Evolutionary conservation across 2,888 invertebrate species (phyloP).

Genomic region (Aphodius granarius): DNA sequence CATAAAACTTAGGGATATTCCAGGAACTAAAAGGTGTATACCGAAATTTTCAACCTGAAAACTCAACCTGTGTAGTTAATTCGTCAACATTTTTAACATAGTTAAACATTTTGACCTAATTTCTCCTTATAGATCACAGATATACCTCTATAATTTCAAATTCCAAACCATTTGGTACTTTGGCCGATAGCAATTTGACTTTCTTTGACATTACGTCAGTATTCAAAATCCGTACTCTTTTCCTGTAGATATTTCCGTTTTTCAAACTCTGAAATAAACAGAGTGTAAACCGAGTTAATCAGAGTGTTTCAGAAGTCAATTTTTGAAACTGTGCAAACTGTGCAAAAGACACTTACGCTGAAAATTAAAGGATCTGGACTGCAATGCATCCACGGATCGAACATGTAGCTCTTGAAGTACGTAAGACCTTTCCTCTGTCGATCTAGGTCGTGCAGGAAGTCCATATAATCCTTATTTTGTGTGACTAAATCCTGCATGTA

Average conservation of each 20-base stretch:
- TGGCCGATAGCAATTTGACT: constrained; percentile 21
- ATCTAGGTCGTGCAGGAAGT: constrained; percentile 1
- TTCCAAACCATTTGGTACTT: constrained; percentile 21
- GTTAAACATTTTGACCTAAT: neutral
- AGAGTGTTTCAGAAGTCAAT: constrained; percentile 16
- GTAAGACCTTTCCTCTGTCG: neutral
- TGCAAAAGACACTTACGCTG: constrained; percentile 14
- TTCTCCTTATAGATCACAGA: neutral
- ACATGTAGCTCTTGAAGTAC: constrained; percentile 13
- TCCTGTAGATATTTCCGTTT: constrained; percentile 28
- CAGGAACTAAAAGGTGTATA: constrained; percentile 29
- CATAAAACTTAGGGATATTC: constrained; percentile 26
- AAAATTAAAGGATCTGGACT: constrained; percentile 20
- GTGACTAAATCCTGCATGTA: constrained; percentile 15
- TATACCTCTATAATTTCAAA: neutral
- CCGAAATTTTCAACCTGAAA: constrained; percentile 30
- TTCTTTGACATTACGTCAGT: constrained; percentile 25
- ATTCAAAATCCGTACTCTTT: constrained; percentile 26
- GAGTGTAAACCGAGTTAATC: neutral
- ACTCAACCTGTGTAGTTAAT: neutral
- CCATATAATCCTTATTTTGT: constrained; percentile 12
- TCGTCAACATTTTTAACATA: neutral
- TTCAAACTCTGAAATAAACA: constrained; percentile 27
- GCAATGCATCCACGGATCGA: constrained; percentile 20
- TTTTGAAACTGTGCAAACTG: neutral